Evolutionary conservation across 2,113 vertebrate species (phyloP).

Genomic region (Spermophilus dauricus): DNA sequence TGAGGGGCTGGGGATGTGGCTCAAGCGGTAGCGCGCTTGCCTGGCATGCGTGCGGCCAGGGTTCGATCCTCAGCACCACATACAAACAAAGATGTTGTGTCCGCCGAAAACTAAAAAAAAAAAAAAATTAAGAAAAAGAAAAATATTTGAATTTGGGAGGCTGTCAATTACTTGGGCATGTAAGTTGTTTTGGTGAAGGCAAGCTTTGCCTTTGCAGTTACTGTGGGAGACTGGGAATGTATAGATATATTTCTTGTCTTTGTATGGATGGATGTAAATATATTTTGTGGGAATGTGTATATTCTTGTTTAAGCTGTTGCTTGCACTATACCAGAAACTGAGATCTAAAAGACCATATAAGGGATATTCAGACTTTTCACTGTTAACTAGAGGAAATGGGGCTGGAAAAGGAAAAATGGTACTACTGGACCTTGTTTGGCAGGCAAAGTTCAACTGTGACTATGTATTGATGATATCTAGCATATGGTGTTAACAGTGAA

Average conservation of each 20-base stretch:
- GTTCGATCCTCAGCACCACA: too few relatives aligned
- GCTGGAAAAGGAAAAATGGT: conserved; percentile 45
- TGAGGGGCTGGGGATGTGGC: too few relatives aligned
- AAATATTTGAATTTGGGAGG: background rate
- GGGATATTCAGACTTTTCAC: background rate
- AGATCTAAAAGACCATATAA: conserved; percentile 14
- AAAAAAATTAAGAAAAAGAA: background rate
- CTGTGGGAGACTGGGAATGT: background rate
- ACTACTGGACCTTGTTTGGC: background rate
- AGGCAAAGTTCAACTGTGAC: background rate
- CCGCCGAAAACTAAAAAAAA: too few relatives aligned
- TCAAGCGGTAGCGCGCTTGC: too few relatives aligned
- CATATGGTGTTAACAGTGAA: background rate
- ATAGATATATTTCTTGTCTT: background rate
- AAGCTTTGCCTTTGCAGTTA: background rate
- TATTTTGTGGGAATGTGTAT: background rate
- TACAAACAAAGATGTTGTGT: too few relatives aligned
- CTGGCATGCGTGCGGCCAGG: too few relatives aligned
- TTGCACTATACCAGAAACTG: background rate
- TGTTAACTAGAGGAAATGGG: conserved; percentile 8
- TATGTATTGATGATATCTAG: background rate
- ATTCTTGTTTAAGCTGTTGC: conserved; percentile 24
- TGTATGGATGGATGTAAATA: background rate
- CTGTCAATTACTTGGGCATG: conserved; percentile 1
- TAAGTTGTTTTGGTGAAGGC: background rate